Evolutionary conservation across 2,888 invertebrate species (phyloP), one percentile per base, ranked within the genome.

Genomic region (Colletes collaris): DNA sequence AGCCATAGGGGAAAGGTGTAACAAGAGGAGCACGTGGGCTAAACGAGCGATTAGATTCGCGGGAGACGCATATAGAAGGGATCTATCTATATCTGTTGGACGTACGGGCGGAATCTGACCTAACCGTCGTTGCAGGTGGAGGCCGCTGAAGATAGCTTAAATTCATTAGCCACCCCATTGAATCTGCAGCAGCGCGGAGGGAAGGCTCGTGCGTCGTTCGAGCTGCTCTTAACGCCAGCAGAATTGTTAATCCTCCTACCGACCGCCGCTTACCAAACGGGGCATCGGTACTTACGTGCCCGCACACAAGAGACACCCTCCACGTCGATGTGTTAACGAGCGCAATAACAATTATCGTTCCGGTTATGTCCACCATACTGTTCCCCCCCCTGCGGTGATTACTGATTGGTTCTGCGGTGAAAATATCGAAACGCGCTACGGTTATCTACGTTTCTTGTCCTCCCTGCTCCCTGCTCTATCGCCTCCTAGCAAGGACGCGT

Each of bases 91-190:
- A 72, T 55, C 19, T 11, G 49, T 27, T 16, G 27, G 4, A 46
- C n/a, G 46, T 65, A 52, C 49, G 19, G 46, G 13, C 40, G 56
- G 67, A 65, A 52, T 16, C 64, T 59, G 44, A 65, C 60, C 67
- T 50, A 65, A 75, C 65, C 64, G 46, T n/a, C 55, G n/a, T 10
- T 35, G 64, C 77, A 81, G 85, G 75, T 83, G 79, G 79, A 80
- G 65, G 46, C 49, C 50, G 52, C 69, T 70, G 81, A 79, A 82
- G 85, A 79, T 83, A 79, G 82, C 86, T 87, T 85, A 88, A 89
- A 89, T 89, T 89, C 89, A 89, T 89, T 88, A 87, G 79, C 83
- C 84, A 72, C 69, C 64, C 84, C 87, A 88, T 89, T 86, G 87
- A 84, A 83, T 68, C 81, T 76, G 79, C 64, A 63, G 72, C 76